Evolutionary conservation across 2,888 invertebrate genomes (phyloP), one percentile per base, ranked within the genome.

Genomic region (Nebria brevicollis): DNA sequence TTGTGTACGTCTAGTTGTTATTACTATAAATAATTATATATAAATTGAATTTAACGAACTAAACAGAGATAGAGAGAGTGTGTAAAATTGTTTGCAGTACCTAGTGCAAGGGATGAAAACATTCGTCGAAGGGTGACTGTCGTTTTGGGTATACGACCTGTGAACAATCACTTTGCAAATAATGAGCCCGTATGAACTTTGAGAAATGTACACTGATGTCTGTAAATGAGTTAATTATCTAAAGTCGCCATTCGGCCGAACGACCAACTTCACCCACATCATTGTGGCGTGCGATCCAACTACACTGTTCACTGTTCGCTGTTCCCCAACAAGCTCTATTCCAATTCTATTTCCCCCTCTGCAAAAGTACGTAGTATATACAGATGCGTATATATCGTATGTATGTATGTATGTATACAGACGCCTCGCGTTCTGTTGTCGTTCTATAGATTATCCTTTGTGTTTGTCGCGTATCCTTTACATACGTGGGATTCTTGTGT

Each of bases 141-240:
- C 68, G 77, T 25, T 15, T 54, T 64, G 64, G 65, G 73, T 15
- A 73, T 72, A 78, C 82, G 81, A 83, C 81, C 82, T 84, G 83
- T 83, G 84, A 85, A 85, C 85, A 86, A 86, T 86, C 86, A 86
- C 84, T 83, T 83, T 83, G 84, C 84, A 86, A 87, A 89, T 88
- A 89, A 89, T 88, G 88, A 88, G 87, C 89, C 89, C 89, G 87
- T 87, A 89, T 89, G 87, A 87, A 87, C 89, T 89, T 89, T 89
- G 89, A 88, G 87, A 87, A 88, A 88, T 87, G 86, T 87, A 87
- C 86, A 86, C 84, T 86, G 86, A 87, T 87, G 87, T 86, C 87
- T 87, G 87, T 85, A 88, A 88, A 88, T 87, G 86, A 88, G 88
- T 88, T 89, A 89, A 89, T 89, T 89, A 88, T 87, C 88, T 86